Conservation (phyloP, 2,797 vertebrate genomes). For the Pseudochaenichthys georgianus region DNA sequence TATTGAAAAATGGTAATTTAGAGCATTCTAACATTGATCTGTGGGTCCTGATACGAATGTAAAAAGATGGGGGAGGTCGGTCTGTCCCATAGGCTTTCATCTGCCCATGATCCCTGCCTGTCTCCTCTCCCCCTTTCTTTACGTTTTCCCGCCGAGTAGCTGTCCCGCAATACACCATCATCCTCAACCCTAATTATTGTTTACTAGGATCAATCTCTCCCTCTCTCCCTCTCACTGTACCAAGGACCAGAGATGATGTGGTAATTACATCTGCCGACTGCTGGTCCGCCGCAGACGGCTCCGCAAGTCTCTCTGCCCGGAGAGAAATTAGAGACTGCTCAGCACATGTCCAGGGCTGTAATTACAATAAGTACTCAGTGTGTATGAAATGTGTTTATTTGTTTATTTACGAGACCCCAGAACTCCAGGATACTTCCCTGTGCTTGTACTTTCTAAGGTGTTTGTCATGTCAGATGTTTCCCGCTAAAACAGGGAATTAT, state of each 20-base stretch:
- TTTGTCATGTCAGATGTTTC: slow-evolving; percentile 45
- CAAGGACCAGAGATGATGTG: slow-evolving; percentile 81
- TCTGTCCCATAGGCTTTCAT: slow-evolving; percentile 51
- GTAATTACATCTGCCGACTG: slow-evolving; percentile 84
- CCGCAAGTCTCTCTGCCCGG: slow-evolving; percentile 74
- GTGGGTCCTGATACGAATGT: slow-evolving; percentile 31
- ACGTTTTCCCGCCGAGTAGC: slow-evolving; percentile 66
- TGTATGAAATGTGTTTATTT: slow-evolving; percentile 82
- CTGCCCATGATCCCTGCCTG: slow-evolving; percentile 44
- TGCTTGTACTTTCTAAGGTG: slow-evolving; percentile 40
- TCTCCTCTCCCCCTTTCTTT: slow-evolving; percentile 53
- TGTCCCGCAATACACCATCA: slow-evolving; percentile 75
- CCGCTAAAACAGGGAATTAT: slow-evolving; percentile 2
- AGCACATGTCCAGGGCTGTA: slow-evolving; percentile 78
- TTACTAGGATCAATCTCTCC: slow-evolving; percentile 79
- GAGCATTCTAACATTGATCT: background rate
- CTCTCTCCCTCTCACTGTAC: slow-evolving; percentile 47
- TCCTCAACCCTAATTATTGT: slow-evolving; percentile 84
- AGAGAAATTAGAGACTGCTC: slow-evolving; percentile 82
- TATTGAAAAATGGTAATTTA: background rate
- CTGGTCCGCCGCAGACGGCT: slow-evolving; percentile 81
- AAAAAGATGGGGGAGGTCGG: background rate
- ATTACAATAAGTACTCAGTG: slow-evolving; percentile 78
- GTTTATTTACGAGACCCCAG: slow-evolving; percentile 79
- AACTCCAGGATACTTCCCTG: slow-evolving; percentile 52